Evolutionary conservation across 2,797 vertebrate genomes (phyloP).

Genomic region (Petrocephalus schoutedeni): DNA sequence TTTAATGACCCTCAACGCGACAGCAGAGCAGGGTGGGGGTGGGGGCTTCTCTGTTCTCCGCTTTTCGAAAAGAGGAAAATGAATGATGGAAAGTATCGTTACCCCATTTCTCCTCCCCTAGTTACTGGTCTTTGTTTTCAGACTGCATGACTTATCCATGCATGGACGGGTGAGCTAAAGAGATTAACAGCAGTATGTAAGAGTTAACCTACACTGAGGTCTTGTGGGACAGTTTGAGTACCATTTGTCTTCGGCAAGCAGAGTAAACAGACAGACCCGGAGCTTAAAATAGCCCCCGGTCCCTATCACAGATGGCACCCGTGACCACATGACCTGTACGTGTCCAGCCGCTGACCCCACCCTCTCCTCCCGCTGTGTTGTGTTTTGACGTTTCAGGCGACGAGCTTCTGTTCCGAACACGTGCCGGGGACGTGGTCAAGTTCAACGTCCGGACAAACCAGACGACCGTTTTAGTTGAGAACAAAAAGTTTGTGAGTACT

Average conservation of each 20-base stretch:
- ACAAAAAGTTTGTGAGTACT: slow-evolving; percentile 86
- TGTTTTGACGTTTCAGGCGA: slow-evolving; percentile 57
- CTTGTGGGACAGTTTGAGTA: background rate
- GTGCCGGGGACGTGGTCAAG: slow-evolving; percentile 73
- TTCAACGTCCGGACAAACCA: slow-evolving; percentile 68
- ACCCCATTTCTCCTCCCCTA: background rate
- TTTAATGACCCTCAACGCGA: background rate
- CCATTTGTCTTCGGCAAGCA: background rate
- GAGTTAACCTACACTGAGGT: background rate
- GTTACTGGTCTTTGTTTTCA: background rate
- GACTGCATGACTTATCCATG: no score
- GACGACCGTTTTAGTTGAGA: slow-evolving; percentile 71
- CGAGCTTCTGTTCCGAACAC: slow-evolving; percentile 80
- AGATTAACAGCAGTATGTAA: background rate
- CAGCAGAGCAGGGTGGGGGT: background rate
- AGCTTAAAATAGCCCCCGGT: background rate
- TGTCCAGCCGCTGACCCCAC: background rate
- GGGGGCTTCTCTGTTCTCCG: background rate
- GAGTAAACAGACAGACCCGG: background rate
- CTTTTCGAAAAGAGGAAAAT: background rate
- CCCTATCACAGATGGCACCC: background rate
- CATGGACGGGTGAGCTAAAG: background rate
- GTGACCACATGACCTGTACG: background rate
- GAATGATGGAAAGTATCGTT: background rate
- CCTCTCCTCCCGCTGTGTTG: background rate